Conservation (phyloP, 2,113 vertebrate genomes). For the Uria lomvia region DNA sequence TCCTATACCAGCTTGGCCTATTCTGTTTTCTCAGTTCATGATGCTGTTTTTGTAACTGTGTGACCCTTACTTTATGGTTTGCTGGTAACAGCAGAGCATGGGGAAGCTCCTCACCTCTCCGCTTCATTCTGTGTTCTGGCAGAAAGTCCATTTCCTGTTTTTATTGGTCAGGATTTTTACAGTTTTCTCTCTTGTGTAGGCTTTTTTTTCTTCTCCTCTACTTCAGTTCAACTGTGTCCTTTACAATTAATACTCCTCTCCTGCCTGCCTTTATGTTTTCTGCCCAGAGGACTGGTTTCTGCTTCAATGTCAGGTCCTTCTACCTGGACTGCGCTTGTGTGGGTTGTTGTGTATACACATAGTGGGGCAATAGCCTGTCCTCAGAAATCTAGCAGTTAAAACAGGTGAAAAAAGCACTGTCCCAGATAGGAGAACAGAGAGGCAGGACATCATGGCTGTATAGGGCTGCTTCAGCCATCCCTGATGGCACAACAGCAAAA, state of each 20-base stretch:
- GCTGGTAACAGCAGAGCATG: not conserved
- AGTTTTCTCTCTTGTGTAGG: not conserved
- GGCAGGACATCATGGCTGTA: not conserved
- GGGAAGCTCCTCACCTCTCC: not conserved
- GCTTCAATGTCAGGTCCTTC: not conserved
- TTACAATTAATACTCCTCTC: not conserved
- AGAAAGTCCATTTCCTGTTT: not conserved
- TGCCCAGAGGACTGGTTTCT: not conserved
- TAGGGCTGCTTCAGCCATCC: not conserved
- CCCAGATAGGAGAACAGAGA: not conserved
- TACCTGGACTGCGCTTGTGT: not conserved
- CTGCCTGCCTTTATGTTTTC: not conserved
- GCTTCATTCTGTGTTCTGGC: not conserved
- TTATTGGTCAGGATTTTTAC: not conserved
- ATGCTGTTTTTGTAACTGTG: not conserved
- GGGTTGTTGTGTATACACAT: fast-evolving
- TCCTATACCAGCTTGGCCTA: not conserved
- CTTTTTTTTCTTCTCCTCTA: not conserved
- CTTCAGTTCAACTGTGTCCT: not conserved
- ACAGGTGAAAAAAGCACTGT: not conserved
- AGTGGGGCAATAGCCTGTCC: no score
- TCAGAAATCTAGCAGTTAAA: not conserved
- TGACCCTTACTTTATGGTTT: not conserved
- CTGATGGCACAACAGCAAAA: not conserved
- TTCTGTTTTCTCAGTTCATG: not conserved